Conservation (phyloP, 2,113 vertebrate genomes). For the Menura novaehollandiae region DNA sequence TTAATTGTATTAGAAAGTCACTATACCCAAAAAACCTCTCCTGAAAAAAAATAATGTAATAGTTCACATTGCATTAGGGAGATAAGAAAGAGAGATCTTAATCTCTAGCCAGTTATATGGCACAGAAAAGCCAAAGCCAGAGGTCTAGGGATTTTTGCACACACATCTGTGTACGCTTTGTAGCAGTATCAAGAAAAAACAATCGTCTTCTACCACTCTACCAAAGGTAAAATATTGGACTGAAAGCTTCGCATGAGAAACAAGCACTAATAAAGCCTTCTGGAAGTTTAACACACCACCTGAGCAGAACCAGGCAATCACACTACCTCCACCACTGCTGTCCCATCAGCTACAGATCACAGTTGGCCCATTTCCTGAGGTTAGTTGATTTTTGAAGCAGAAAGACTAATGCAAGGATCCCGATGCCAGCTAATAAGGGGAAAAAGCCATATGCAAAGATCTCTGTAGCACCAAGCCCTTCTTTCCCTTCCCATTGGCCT, state of each 20-base stretch:
- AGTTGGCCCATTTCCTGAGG: background rate
- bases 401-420: background rate
- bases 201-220: background rate
- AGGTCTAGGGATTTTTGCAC: background rate
- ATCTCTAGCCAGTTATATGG: background rate
- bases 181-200: background rate
- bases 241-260: background rate
- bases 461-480: background rate
- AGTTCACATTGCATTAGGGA: background rate
- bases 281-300: background rate
- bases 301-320: background rate
- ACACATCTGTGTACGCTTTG: background rate
- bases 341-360: background rate
- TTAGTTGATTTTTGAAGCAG: slow-evolving; percentile 35
- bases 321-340: background rate
- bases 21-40: background rate
- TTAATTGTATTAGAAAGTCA: background rate
- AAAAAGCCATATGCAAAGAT: background rate
- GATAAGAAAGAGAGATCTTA: background rate
- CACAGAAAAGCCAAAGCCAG: background rate
- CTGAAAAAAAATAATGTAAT: background rate
- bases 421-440: background rate
- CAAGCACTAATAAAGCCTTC: background rate
- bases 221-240: background rate
- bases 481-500: slow-evolving; percentile 19